phyloP scores from a whole-genome alignment of 2,797 vertebrate species.

The Onychomys torridus region DNA sequence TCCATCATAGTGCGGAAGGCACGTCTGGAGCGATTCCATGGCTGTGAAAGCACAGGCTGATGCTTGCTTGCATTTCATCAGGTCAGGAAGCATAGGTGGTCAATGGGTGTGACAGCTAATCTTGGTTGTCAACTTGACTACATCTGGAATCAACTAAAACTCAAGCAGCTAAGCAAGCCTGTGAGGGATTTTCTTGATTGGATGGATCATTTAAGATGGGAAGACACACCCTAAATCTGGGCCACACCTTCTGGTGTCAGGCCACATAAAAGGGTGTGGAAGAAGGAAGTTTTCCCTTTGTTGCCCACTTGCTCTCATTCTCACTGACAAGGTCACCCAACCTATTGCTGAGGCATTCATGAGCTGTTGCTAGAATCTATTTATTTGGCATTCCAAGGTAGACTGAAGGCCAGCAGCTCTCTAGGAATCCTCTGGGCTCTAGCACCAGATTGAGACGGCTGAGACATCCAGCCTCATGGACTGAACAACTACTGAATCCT shows the following conservation, averaged over 20 bases:
- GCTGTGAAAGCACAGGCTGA: background rate
- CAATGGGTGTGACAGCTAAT: background rate
- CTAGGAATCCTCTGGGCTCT: too few species aligned
- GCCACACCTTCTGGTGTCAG: background rate
- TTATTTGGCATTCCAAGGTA: background rate
- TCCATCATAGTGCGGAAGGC: background rate
- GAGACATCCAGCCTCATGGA: background rate
- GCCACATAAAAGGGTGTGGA: background rate
- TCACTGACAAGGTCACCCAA: background rate
- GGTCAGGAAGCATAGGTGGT: background rate
- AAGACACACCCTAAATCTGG: background rate
- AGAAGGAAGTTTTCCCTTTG: too few species aligned
- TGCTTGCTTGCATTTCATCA: background rate
- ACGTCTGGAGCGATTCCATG: background rate
- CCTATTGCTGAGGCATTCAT: background rate
- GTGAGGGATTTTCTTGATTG: background rate
- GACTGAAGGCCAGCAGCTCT: background rate
- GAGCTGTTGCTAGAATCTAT: background rate
- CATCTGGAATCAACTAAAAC: background rate
- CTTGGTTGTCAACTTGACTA: background rate
- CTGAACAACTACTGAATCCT: background rate
- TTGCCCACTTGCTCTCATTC: background rate
- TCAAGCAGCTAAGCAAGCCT: background rate
- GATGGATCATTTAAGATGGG: background rate
- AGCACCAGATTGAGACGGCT: background rate